Evolutionary conservation across 2,888 invertebrate genomes (phyloP), one percentile per base, ranked within the genome.

Genomic region (Rosalia funebris): DNA sequence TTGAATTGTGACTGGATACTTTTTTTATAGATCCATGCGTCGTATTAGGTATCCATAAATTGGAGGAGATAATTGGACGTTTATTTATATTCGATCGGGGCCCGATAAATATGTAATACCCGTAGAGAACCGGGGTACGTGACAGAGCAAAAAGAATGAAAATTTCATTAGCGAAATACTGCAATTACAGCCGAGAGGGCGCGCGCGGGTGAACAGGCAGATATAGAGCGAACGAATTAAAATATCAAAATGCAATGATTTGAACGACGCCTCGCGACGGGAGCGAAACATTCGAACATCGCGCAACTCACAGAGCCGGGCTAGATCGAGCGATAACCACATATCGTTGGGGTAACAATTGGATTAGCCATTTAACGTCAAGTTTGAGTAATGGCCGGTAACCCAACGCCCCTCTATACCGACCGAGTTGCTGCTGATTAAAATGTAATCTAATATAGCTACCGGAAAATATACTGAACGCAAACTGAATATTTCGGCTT

Each of bases 391-490:
- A 82, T 82, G 82, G 81, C 79, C 78, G 79, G 80, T 79, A 79
- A 79, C 77, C 77, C 75, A 66, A 73, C 71, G 61, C 71, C 71
- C 66, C 69, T 56, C 66, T 54, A 61, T 66, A 68, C 74, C 68
- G 69, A 72, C 75, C 70, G 74, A 74, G 74, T 68, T 73, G 74
- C 69, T 74, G 79, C 78, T 83, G 83, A 83, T 83, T 83, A 83
- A 83, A 83, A 82, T 82, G 81, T 83, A 83, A 83, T 83, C 82
- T 82, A 82, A 83, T 83, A 82, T 81, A 77, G 75, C 77, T 71
- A 71, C 79, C 78, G 77, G 79, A 78, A 80, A 80, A 79, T 79
- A 78, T 76, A 77, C 75, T 73, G 71, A 72, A 73, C 73, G 70
- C 71, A 68, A 71, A 73, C 75, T 70, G 75, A 77, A 76, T 76